A percentile compares a stretch with the other conserved stretches of the same genome.
These are phyloP conservation scores for Himalopsyche phryganea DNA, from an alignment of 1,140 invertebrate species.

Conservation along the genomic window DNA sequence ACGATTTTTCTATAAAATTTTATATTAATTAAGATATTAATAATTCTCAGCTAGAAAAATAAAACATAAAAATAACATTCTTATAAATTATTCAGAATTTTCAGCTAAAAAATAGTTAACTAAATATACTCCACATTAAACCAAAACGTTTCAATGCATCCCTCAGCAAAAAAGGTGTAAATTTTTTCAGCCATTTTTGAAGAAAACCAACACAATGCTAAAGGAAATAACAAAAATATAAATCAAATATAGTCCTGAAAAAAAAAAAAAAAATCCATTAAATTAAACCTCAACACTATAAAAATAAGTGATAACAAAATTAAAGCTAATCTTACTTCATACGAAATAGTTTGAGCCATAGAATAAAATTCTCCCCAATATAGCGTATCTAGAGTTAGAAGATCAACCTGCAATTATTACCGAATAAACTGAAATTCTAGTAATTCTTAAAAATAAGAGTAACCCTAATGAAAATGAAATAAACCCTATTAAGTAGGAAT, in stretches of 20 bases:
- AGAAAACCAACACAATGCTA: slow-evolving; percentile 55
- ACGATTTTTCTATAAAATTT: too few relatives aligned
- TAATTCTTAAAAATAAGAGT: slow-evolving; percentile 54
- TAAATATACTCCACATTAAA: slow-evolving; percentile 78
- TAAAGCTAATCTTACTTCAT: slow-evolving; percentile 61
- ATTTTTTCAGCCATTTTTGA: slow-evolving; percentile 66
- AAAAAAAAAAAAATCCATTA: slow-evolving; percentile 39
- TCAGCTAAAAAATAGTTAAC: slow-evolving; percentile 70
- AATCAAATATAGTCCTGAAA: slow-evolving; percentile 51
- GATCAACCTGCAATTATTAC: slow-evolving; percentile 59
- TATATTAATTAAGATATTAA: too few relatives aligned
- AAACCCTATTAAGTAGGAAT: slow-evolving; percentile 48
- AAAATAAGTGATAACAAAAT: slow-evolving; percentile 54
- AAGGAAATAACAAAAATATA: slow-evolving; percentile 50
- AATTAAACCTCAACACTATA: slow-evolving; percentile 43
- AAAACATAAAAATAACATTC: slow-evolving; percentile 52
- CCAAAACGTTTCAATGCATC: slow-evolving; percentile 71
- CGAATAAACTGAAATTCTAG: slow-evolving; percentile 57
- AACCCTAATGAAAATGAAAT: slow-evolving; percentile 49
- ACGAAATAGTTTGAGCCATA: slow-evolving; percentile 65
- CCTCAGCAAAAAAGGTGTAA: slow-evolving; percentile 73
- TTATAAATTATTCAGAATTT: slow-evolving; percentile 65
- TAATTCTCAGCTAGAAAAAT: slow-evolving; percentile 52
- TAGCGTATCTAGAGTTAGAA: slow-evolving; percentile 65
- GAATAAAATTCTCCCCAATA: slow-evolving; percentile 60